These are phyloP conservation scores for Limenitis camilla DNA, from an alignment of 2,888 invertebrate genomes.

Conservation along the genomic window DNA sequence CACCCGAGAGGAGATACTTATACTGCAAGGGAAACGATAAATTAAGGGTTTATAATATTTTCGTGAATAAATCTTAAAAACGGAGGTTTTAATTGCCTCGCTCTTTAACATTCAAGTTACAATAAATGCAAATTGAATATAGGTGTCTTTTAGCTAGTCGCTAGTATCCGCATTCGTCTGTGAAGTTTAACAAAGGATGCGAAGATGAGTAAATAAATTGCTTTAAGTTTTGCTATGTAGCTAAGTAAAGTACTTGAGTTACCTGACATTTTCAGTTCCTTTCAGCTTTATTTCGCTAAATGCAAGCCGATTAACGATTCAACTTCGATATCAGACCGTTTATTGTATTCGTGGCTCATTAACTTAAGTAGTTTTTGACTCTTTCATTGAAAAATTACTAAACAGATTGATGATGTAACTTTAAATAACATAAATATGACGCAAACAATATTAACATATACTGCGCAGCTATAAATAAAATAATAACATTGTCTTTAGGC, in stretches of 20 bases:
- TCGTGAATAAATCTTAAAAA: background rate
- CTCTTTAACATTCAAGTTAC: background rate
- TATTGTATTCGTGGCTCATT: no score
- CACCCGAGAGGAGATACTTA: no score
- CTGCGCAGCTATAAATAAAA: no score
- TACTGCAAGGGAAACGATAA: no score
- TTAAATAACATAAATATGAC: no score
- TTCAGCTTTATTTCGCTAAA: background rate
- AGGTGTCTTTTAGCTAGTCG: background rate
- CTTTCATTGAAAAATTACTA: no score
- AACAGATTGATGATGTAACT: no score
- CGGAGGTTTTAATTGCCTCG: no score
- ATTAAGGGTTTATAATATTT: background rate
- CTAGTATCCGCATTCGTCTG: conserved; percentile 5
- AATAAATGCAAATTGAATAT: conserved; percentile 6
- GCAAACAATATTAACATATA: no score
- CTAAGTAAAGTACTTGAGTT: background rate
- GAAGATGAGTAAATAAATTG: conserved; percentile 6
- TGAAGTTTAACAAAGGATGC: conserved; percentile 6
- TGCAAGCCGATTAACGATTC: background rate
- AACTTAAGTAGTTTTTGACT: no score
- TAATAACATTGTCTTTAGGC: no score
- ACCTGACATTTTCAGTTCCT: conserved; percentile 2
- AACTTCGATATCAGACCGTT: no score
- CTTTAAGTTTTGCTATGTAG: conserved; percentile 1